Conservation (phyloP, 1,140 invertebrate species). For the Gonioctena quinquepunctata region DNA sequence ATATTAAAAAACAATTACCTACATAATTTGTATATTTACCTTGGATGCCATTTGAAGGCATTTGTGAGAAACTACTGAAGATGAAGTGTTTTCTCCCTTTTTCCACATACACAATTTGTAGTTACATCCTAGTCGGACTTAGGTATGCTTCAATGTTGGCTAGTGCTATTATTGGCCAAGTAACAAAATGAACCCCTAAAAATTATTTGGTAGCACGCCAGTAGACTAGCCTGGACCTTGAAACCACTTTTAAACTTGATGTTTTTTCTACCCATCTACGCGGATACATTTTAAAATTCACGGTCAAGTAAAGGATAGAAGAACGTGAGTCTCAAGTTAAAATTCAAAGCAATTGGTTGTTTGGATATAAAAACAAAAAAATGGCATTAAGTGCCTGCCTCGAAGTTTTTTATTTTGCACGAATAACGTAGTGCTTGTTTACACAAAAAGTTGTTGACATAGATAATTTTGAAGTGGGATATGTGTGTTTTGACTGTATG, state of each 20-base stretch:
- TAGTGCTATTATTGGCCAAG: too few relatives aligned
- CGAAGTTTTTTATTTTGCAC: background rate
- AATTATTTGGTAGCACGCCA: background rate
- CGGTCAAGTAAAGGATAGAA: conserved; percentile 24
- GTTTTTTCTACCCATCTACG: conserved; percentile 25
- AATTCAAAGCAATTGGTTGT: conserved; percentile 7
- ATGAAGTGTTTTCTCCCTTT: too few relatives aligned
- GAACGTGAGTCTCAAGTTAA: conserved; percentile 6
- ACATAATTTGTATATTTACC: too few relatives aligned
- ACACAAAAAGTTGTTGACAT: background rate
- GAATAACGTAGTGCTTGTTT: background rate
- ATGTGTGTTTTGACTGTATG: too few relatives aligned
- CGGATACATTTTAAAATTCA: conserved; percentile 27
- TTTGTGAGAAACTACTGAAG: too few relatives aligned
- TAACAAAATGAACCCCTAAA: background rate
- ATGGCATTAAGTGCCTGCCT: background rate
- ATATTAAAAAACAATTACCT: too few relatives aligned
- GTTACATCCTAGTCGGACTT: too few relatives aligned
- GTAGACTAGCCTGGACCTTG: conserved; percentile 17
- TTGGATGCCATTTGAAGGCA: too few relatives aligned
- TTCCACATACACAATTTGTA: too few relatives aligned
- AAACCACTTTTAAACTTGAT: conserved; percentile 20
- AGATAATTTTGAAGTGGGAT: too few relatives aligned
- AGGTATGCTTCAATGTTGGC: too few relatives aligned
- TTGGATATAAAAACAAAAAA: background rate